Percentiles rank a stretch among this genome's conserved stretches.
These are phyloP conservation scores for Cuniculus paca DNA, from an alignment of 2,797 vertebrate species.

Conservation along the genomic window DNA sequence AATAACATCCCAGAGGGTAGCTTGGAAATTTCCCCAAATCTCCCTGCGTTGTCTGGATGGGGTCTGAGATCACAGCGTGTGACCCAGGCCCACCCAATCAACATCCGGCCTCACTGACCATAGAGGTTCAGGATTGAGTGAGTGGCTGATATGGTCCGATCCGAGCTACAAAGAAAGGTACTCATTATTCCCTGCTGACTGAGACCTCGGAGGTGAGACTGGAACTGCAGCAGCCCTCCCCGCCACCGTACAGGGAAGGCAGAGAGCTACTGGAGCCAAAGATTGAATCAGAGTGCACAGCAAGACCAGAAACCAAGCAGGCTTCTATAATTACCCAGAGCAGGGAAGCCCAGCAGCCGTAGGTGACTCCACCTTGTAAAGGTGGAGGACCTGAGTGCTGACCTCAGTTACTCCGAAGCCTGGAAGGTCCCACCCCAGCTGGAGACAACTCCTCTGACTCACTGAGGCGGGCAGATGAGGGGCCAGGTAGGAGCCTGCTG, in stretches of 20 bases:
- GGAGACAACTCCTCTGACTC: not conserved
- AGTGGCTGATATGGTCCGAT: not conserved
- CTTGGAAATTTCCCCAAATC: not conserved
- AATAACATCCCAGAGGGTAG: not conserved
- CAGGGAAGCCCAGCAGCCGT: not conserved
- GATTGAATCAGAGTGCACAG: not conserved
- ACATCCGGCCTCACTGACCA: not conserved
- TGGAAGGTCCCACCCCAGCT: not conserved
- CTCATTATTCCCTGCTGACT: not conserved
- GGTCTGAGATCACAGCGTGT: not conserved
- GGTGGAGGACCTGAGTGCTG: not conserved
- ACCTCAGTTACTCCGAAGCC: not conserved
- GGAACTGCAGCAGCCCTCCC: not conserved
- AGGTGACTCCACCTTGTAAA: not conserved
- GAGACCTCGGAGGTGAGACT: not conserved
- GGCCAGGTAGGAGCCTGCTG: not conserved
- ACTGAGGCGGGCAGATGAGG: accelerated
- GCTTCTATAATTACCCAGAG: not conserved
- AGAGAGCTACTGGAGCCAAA: not conserved
- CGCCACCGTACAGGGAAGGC: not conserved
- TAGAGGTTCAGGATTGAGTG: not conserved
- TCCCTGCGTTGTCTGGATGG: not conserved
- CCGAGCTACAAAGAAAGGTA: not conserved
- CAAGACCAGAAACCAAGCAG: not conserved
- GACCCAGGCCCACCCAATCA: not conserved